phyloP scores from a whole-genome alignment of 2,797 vertebrate species.

The Nyctalus aviator region DNA sequence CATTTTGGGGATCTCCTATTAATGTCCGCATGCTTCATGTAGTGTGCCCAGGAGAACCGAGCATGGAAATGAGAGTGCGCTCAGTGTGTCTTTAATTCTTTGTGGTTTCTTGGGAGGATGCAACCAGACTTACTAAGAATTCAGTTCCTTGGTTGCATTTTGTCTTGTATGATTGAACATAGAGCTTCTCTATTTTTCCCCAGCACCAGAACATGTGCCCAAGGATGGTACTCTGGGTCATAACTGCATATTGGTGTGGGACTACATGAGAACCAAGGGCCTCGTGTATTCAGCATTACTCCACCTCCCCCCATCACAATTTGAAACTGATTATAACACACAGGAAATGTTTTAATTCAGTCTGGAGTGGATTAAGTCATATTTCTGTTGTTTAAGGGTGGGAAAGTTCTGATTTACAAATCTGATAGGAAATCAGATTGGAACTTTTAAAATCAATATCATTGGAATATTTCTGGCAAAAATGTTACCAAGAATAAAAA shows the following conservation, averaged over 20 bases:
- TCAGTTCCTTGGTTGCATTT: slow-evolving; percentile 33
- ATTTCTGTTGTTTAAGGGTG: background rate
- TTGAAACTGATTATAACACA: background rate
- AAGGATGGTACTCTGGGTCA: background rate
- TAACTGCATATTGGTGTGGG: background rate
- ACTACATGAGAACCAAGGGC: background rate
- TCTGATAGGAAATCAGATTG: slow-evolving; percentile 22
- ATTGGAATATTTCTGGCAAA: slow-evolving; percentile 43
- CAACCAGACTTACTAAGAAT: slow-evolving; percentile 1
- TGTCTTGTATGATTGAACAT: background rate
- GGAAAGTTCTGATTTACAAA: slow-evolving; percentile 7
- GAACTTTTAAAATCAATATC: background rate
- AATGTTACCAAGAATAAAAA: background rate
- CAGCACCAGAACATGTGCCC: background rate
- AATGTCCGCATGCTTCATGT: background rate
- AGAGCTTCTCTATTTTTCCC: background rate
- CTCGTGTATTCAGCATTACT: background rate
- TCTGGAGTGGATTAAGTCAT: background rate
- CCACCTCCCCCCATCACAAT: background rate
- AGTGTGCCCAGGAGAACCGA: background rate
- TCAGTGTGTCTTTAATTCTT: background rate
- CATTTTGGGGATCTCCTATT: background rate
- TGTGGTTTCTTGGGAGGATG: slow-evolving; percentile 9
- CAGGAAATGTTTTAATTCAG: slow-evolving; percentile 50
- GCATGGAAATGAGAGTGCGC: background rate